Evolutionary conservation across 1,140 invertebrate species (phyloP).

Genomic region (Myzus persicae): DNA sequence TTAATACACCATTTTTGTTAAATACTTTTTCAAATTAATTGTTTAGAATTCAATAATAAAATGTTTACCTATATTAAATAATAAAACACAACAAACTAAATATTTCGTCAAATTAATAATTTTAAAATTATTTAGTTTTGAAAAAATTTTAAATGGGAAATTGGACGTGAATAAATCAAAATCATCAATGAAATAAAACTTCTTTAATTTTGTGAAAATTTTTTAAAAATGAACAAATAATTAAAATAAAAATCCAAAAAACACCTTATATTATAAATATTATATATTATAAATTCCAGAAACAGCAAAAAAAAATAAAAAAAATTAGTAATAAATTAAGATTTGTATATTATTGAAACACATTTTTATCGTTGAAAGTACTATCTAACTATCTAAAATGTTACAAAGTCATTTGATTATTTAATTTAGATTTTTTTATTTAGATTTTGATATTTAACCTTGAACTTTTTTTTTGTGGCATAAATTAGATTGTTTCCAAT

Average conservation of each 20-base stretch:
- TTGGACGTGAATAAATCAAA: no score
- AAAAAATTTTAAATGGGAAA: no score
- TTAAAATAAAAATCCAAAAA: background rate
- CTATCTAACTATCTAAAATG: no score
- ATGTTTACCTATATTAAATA: background rate
- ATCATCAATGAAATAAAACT: no score
- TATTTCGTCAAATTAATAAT: no score
- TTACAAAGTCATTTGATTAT: background rate
- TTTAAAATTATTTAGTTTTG: no score
- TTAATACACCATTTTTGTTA: background rate
- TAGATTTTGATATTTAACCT: background rate
- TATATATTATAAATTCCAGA: no score
- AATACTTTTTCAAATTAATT: background rate
- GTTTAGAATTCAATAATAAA: background rate
- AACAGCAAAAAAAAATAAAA: no score
- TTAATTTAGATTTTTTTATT: background rate
- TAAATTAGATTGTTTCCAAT: conserved; percentile 42
- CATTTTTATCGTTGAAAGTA: no score
- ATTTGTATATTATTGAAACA: background rate
- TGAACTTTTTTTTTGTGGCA: background rate
- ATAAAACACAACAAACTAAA: no score
- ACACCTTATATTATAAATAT: no score
- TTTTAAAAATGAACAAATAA: background rate
- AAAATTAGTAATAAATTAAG: background rate
- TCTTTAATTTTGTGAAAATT: no score